Percentiles rank a stretch among this genome's conserved stretches.
Conservation (phyloP, 2,113 vertebrate genomes). For the Pangasianodon hypophthalmus region DNA sequence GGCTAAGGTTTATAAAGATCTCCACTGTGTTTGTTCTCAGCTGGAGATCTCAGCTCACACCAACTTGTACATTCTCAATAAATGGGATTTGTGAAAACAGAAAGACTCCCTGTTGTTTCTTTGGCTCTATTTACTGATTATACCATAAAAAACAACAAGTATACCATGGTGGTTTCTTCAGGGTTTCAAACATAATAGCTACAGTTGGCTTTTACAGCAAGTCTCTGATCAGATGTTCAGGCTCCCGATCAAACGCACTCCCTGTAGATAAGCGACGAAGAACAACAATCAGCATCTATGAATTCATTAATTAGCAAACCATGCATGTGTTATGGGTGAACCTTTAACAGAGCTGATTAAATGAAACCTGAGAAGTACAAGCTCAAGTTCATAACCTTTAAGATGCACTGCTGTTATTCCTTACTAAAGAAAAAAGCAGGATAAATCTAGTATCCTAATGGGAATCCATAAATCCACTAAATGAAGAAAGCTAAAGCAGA, state of each 20-base stretch:
- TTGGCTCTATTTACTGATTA: constrained; percentile 26
- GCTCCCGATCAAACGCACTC: neutral
- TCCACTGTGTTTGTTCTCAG: neutral
- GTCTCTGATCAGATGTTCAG: constrained; percentile 31
- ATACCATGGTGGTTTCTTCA: constrained; percentile 2
- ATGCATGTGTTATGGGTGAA: neutral
- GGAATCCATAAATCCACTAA: neutral
- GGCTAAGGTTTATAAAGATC: neutral
- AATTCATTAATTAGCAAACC: constrained; percentile 11
- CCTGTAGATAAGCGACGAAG: neutral
- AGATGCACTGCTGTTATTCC: neutral
- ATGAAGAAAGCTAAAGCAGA: neutral
- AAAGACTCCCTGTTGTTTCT: constrained; percentile 37
- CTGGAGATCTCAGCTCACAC: constrained; percentile 11
- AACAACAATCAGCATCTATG: neutral
- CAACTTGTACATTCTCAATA: constrained; percentile 9
- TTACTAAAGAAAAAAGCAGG: neutral
- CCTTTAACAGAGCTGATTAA: constrained; percentile 18
- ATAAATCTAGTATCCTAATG: neutral
- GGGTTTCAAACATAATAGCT: constrained; percentile 23
- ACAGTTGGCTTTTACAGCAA: neutral
- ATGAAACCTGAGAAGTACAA: neutral
- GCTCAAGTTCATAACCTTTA: neutral
- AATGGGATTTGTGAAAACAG: constrained; percentile 13
- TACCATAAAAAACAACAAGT: neutral